Percentiles rank a stretch among this genome's conserved stretches.
Conservation (phyloP, 2,888 invertebrate genomes). For the Lasius fuliginosus region DNA sequence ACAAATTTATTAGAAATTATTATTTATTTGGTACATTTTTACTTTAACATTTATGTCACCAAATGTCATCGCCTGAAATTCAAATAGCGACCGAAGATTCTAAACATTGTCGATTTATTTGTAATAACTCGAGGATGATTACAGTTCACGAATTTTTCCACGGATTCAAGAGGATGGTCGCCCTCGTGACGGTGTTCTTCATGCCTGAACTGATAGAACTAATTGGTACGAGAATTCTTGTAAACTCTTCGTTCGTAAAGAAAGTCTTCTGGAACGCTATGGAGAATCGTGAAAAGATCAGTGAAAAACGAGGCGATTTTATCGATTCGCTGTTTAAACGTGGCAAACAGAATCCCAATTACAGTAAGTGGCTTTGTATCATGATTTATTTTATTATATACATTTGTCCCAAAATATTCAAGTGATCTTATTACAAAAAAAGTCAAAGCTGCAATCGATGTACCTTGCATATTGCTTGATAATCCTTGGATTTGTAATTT, state of each 20-base stretch:
- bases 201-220: slow-evolving; percentile 82
- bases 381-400: too few species aligned
- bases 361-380: slow-evolving; percentile 74
- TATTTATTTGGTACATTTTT: too few species aligned
- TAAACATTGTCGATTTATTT: background rate
- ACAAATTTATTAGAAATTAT: too few species aligned
- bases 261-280: slow-evolving; percentile 82
- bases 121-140: slow-evolving; percentile 39
- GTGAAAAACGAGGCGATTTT: slow-evolving; percentile 80
- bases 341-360: slow-evolving; percentile 80
- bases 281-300: slow-evolving; percentile 77
- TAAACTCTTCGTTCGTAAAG: slow-evolving; percentile 78
- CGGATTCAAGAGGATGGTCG: slow-evolving; percentile 82
- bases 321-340: slow-evolving; percentile 82
- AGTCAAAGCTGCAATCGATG: too few species aligned
- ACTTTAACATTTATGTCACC: too few species aligned
- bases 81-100: background rate
- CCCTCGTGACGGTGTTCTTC: slow-evolving; percentile 81
- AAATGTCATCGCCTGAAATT: background rate
- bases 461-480: too few species aligned
- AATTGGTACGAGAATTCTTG: slow-evolving; percentile 79
- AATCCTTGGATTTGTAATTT: background rate
- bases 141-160: slow-evolving; percentile 81
- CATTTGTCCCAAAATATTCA: too few species aligned
- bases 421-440: too few species aligned